Conservation (phyloP, 1,140 invertebrate species). For the Orussus abietinus region DNA sequence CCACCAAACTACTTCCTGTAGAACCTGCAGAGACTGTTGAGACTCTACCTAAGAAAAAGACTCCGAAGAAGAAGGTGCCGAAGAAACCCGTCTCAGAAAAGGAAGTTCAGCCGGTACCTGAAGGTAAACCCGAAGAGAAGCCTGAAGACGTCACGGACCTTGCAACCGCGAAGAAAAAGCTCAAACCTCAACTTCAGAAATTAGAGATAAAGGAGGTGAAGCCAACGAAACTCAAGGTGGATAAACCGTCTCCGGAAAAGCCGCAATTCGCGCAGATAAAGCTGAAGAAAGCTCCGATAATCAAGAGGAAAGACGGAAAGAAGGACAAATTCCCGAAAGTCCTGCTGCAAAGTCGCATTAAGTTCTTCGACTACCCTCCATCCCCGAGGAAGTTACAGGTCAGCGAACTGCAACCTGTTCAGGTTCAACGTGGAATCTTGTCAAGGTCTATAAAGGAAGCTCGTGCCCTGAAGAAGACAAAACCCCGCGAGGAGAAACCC, state of each 20-base stretch:
- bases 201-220: slow-evolving; percentile 28
- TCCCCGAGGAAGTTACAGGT: slow-evolving; percentile 22
- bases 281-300: slow-evolving; percentile 54
- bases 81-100: no score
- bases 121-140: neutral
- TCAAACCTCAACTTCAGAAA: slow-evolving; percentile 15
- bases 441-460: slow-evolving; percentile 43
- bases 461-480: slow-evolving; percentile 36
- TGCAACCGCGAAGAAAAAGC: neutral
- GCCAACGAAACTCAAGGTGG: slow-evolving; percentile 32
- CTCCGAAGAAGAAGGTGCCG: slow-evolving; percentile 6
- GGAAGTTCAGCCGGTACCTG: no score
- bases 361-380: slow-evolving; percentile 36
- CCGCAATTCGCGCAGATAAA: slow-evolving; percentile 57
- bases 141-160: neutral
- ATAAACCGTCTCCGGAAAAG: slow-evolving; percentile 40
- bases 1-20: no score
- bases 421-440: slow-evolving; percentile 33
- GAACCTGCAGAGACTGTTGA: slow-evolving; percentile 5
- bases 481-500: slow-evolving; percentile 30
- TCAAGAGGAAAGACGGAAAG: slow-evolving; percentile 51
- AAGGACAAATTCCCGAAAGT: slow-evolving; percentile 55
- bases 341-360: slow-evolving; percentile 59
- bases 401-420: slow-evolving; percentile 22
- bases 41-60: neutral